Percentiles rank a stretch among this genome's conserved stretches.
Evolutionary conservation across 1,140 invertebrate genomes (phyloP).

Genomic region (Drosophila ficusphila): DNA sequence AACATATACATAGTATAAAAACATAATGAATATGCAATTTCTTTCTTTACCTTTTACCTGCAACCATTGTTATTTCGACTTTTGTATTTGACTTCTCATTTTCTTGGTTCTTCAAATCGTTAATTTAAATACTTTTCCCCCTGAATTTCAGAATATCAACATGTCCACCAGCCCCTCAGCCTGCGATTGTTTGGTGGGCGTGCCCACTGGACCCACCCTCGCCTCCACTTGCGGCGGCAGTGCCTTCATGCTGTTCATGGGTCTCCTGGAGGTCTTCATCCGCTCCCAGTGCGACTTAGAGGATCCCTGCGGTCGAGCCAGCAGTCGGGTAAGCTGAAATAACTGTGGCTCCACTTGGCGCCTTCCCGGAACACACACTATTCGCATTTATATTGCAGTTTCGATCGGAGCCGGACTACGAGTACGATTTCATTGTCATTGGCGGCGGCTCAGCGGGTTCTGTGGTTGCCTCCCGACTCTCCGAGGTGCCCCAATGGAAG

Average conservation of each 20-base stretch:
- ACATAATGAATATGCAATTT: too few relatives aligned
- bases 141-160: constrained; percentile 6
- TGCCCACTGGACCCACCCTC: constrained; percentile 90
- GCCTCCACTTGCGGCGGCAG: constrained; percentile 92
- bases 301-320: constrained; percentile 91
- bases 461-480: constrained; percentile 92
- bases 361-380: neutral
- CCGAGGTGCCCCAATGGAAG: constrained; percentile 90
- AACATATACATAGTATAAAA: too few relatives aligned
- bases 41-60: too few relatives aligned
- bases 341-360: neutral
- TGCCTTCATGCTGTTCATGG: constrained; percentile 94
- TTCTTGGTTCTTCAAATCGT: too few relatives aligned
- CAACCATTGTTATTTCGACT: too few relatives aligned
- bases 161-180: constrained; percentile 79
- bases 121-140: neutral
- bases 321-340: constrained; percentile 66
- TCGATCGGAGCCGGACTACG: constrained; percentile 86
- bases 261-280: constrained; percentile 92
- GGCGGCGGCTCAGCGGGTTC: constrained; percentile 94
- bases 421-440: constrained; percentile 94
- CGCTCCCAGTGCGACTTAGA: constrained; percentile 93
- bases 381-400: constrained; percentile 82
- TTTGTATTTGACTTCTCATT: too few relatives aligned
- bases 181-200: constrained; percentile 90